Evolutionary conservation across 2,113 vertebrate genomes (phyloP).

Genomic region (Empidonax alnorum): DNA sequence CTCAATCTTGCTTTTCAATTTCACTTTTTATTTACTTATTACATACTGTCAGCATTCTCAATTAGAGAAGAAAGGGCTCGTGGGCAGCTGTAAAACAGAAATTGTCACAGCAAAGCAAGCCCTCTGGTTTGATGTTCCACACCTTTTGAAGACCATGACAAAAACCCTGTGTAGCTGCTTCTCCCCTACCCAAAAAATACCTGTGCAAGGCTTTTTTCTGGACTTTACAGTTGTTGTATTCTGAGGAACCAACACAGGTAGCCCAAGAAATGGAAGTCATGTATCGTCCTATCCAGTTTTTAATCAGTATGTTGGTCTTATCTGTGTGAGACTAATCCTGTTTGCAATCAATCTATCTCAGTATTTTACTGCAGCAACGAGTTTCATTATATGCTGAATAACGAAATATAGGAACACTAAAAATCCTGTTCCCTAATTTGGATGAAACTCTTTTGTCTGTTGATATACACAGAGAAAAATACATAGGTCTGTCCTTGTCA

Average conservation of each 20-base stretch:
- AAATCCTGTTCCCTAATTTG: background rate
- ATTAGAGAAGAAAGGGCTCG: slow-evolving; percentile 5
- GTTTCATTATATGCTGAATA: slow-evolving; percentile 28
- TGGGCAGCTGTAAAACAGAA: background rate
- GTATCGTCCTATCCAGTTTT: background rate
- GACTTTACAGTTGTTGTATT: background rate
- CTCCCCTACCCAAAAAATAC: background rate
- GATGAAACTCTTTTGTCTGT: background rate
- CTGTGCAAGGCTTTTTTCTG: background rate
- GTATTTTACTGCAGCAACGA: slow-evolving; percentile 47
- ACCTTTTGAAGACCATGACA: background rate
- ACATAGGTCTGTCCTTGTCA: background rate
- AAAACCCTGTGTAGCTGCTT: background rate
- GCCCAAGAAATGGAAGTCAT: background rate
- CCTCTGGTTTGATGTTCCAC: background rate
- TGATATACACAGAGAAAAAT: background rate
- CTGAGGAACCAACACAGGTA: background rate
- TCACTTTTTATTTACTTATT: slow-evolving; percentile 48
- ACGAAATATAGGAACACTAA: background rate
- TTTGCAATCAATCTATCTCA: slow-evolving; percentile 26
- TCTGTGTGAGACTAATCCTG: slow-evolving; percentile 1
- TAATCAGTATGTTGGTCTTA: slow-evolving; percentile 14
- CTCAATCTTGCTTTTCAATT: slow-evolving; percentile 39
- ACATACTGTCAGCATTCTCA: slow-evolving; percentile 20
- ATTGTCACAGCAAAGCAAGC: background rate